Evolutionary conservation across 92 coral and sea anemone species (phyloP), one percentile per base, ranked within the genome.

Genomic region (Meandrina meandrites): DNA sequence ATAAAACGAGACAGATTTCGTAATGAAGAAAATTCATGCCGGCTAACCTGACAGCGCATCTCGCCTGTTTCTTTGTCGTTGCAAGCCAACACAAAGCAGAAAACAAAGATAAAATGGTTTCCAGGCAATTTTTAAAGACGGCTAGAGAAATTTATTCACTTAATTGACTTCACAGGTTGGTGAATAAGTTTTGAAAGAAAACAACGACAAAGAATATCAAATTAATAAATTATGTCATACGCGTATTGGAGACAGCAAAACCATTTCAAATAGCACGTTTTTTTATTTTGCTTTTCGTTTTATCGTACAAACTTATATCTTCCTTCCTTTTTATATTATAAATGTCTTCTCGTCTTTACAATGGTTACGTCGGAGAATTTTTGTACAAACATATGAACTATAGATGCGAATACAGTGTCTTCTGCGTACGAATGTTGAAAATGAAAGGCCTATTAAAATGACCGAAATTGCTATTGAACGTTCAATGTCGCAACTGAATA

Each of bases 161-260:
- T 66, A 85, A 85, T 85, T 85, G 78, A 60, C 76, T 77, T 85
- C 67, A 31, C 83, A 60, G 88, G 88, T 85, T 64, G 82, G 62
- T 51, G 77, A 85, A 85, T 77, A 78, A 30, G 90, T 72, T 88
- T 91, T 75, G 81, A 90, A 88, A 86, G 94, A 93, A 94, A 95
- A 93, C 98, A 94, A 91, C 90, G 81, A 54, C 76, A 73, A 79
- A 87, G 94, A 91, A 87, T 91, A 86, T 82, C 90, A 50, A 42
- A 95, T 95, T 82, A 95, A 95, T 95, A 89, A 91, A 91, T 95
- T 84, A 95, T 95, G 80, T 56, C 71, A 58, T 89, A 76, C 96
- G 86, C 95, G 88, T 79, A 77, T 76, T 27, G 89, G 87, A 87
- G 75, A 91, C 88, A 53, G 69, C 78, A 82, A 78, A 87, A 83